Conservation (phyloP, 2,113 vertebrate genomes). For the Dasyornis broadbenti region DNA sequence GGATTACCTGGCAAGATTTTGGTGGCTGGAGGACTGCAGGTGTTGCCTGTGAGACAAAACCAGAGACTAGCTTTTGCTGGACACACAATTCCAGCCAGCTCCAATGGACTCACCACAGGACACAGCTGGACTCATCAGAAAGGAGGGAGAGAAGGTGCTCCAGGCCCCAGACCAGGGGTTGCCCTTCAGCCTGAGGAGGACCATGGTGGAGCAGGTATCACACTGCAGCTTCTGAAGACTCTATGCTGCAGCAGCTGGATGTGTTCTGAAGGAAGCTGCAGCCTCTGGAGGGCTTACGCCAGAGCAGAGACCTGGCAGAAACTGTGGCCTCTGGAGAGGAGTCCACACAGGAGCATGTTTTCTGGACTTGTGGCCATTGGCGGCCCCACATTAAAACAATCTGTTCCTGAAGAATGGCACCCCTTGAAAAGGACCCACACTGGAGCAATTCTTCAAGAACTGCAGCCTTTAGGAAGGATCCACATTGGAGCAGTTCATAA, state of each 20-base stretch:
- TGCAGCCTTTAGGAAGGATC: not conserved
- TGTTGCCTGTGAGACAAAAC: not conserved
- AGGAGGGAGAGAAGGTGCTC: not conserved
- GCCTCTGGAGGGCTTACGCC: not conserved
- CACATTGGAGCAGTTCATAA: not conserved
- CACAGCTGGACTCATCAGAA: not conserved
- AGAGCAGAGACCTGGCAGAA: not conserved
- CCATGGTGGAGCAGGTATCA: not conserved
- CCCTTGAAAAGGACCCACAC: not conserved
- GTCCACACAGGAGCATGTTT: not conserved
- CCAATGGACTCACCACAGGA: not conserved
- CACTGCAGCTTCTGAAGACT: not conserved
- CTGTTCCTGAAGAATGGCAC: not conserved
- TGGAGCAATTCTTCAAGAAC: not conserved
- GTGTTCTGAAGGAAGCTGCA: not conserved
- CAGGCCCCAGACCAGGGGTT: too few species aligned
- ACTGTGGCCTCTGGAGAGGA: not conserved
- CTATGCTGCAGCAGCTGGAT: not conserved
- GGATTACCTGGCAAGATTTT: not conserved
- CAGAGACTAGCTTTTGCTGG: not conserved
- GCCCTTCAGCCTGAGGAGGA: not conserved
- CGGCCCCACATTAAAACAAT: fast-evolving
- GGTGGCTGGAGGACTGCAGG: not conserved
- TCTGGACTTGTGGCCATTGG: not conserved
- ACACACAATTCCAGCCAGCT: not conserved